Evolutionary conservation across 2,797 vertebrate genomes (phyloP), one percentile per base, ranked within the genome.

Genomic region (Mormyrus proboscirostris): DNA sequence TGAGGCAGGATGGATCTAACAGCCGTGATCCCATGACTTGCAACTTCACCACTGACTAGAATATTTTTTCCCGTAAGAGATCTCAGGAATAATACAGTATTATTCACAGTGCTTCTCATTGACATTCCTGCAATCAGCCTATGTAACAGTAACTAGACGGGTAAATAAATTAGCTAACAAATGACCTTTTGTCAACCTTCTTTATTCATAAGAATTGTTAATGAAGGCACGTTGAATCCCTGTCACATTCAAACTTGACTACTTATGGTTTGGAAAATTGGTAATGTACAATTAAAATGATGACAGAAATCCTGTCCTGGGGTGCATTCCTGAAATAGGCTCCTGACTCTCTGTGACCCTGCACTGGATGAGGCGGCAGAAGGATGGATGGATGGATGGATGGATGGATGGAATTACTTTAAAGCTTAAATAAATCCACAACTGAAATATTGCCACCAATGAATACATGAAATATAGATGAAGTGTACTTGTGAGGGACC

Each of bases 401-500:
- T 69, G 73, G 16, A 41, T 79, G 16, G 22, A 79, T 41, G 38
- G 38, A 79, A 19, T 79, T 33, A 33, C 62, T 19, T 16, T 79
- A 16, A n/a, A 19, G 16, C 16, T 79, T 14, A 41, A 76, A 76
- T 29, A 69, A 69, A 69, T 69, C 8, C 25, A 25, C 62, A 69
- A 14, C 8, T 29, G 22, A 69, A 69, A 69, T 25, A 33, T 29
- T 62, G 25, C 62, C 25, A 69, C 62, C 62, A 69, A 69, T 10
- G 7, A 69, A 29, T 9, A 29, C 25, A 69, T 25, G 10, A 69
- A 69, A 29, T 25, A 69, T 25, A 33, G 19, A 69, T 62, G 8
- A 79, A 79, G 41, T 79, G 29, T 79, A 10, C 65, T 14, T 25
- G n/a, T 85, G n/a, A 7, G 19, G 49, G 90, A 91, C 49, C 19